phyloP scores from a whole-genome alignment of 2,888 invertebrate species.

The Drosophila differens region DNA sequence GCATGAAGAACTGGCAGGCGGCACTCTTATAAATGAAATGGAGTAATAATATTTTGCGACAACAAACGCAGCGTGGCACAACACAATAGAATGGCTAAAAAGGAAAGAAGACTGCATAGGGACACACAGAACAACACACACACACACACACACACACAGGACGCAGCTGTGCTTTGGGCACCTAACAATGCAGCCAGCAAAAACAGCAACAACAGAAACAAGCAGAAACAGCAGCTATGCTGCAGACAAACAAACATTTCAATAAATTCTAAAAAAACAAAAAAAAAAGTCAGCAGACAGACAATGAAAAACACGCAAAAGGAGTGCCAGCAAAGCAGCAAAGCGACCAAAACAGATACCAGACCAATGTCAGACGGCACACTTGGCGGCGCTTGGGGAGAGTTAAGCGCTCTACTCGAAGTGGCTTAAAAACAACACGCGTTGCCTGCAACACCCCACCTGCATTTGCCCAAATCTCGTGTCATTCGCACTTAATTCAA shows the following conservation, averaged over 20 bases:
- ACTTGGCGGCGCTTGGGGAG: constrained; percentile 6
- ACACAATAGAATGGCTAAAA: constrained; percentile 43
- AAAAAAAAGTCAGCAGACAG: constrained; percentile 57
- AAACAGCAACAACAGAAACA: constrained; percentile 34
- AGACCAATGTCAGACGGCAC: constrained; percentile 55
- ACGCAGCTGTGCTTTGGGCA: constrained; percentile 50
- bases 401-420: constrained; percentile 55
- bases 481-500: constrained; percentile 86
- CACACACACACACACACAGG: constrained; percentile 1
- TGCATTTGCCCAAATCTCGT: constrained; percentile 72
- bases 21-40: constrained; percentile 83
- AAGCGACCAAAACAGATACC: constrained; percentile 57
- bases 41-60: constrained; percentile 83
- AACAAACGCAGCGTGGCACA: constrained; percentile 58
- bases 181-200: constrained; percentile 60
- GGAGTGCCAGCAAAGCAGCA: constrained; percentile 72
- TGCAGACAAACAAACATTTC: constrained; percentile 81
- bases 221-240: constrained; percentile 35
- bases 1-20: constrained; percentile 24
- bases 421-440: constrained; percentile 76
- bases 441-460: constrained; percentile 28
- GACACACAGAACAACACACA: constrained; percentile 8
- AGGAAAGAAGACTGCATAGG: constrained; percentile 49
- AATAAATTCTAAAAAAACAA: constrained; percentile 72
- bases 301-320: constrained; percentile 79